phyloP scores from a whole-genome alignment of 2,113 vertebrate species.

The Melanerpes aurifrons region DNA sequence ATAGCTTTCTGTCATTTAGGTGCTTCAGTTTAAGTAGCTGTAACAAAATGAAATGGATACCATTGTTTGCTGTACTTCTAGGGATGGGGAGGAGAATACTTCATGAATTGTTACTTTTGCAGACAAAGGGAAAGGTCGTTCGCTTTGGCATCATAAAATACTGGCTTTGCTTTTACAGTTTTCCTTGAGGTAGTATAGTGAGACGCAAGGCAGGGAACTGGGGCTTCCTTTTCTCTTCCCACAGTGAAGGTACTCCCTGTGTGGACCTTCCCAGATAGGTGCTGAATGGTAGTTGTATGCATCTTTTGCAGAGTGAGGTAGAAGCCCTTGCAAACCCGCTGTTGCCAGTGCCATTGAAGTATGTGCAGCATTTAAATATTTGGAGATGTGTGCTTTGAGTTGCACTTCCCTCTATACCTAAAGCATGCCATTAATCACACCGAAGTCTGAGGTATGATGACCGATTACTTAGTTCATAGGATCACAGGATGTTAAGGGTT shows the following conservation, averaged over 20 bases:
- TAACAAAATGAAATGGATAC: background rate
- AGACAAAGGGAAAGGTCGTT: background rate
- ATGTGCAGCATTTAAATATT: background rate
- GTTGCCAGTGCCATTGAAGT: background rate
- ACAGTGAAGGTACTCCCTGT: background rate
- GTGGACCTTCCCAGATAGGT: background rate
- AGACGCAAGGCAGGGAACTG: background rate
- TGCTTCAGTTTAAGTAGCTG: background rate
- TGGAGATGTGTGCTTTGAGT: background rate
- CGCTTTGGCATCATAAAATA: background rate
- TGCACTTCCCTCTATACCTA: background rate
- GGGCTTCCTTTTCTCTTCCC: background rate
- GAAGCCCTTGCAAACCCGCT: background rate
- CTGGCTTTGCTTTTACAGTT: background rate
- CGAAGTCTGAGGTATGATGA: accelerated
- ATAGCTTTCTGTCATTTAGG: accelerated
- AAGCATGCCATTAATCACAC: background rate
- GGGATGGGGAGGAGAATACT: background rate
- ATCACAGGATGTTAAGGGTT: no score
- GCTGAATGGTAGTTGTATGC: background rate
- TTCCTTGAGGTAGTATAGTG: background rate
- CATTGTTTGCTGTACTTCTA: background rate
- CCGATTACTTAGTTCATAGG: background rate
- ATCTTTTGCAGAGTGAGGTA: background rate
- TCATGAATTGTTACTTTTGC: background rate